Evolutionary conservation across 1,140 invertebrate species (phyloP).

Genomic region (Brachionus plicatilis): DNA sequence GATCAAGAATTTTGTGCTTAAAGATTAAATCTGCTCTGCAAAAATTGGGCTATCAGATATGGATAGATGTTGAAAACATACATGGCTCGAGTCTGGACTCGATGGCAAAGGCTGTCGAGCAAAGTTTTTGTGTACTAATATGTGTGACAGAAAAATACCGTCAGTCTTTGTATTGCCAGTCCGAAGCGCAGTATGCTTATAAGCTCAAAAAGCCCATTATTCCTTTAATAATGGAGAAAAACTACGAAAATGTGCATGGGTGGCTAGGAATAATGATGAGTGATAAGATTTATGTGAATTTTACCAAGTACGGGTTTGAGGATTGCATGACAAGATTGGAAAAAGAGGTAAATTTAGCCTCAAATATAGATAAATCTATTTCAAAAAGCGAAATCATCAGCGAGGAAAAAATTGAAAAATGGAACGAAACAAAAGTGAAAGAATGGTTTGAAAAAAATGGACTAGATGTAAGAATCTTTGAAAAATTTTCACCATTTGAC

Average conservation of each 20-base stretch:
- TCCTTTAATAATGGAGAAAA: constrained; percentile 47
- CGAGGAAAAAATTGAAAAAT: not conserved
- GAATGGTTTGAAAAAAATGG: constrained; percentile 17
- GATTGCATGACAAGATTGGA: constrained; percentile 5
- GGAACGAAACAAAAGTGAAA: not conserved
- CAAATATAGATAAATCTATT: not conserved
- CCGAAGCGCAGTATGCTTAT: constrained; percentile 52
- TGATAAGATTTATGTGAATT: constrained; percentile 48
- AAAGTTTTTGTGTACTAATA: constrained; percentile 48
- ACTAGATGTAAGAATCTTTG: not conserved
- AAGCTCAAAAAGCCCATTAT: constrained; percentile 48
- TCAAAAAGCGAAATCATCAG: not conserved
- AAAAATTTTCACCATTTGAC: not conserved
- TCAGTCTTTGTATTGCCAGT: constrained; percentile 49
- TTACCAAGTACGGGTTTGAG: constrained; percentile 14
- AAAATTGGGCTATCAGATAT: not conserved
- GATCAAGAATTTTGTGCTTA: not conserved
- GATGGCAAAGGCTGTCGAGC: constrained; percentile 54
- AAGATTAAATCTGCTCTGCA: not conserved
- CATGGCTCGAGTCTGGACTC: constrained; percentile 48
- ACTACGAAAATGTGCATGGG: constrained; percentile 47
- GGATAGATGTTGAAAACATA: constrained; percentile 45
- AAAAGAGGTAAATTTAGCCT: not conserved
- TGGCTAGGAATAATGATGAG: constrained; percentile 52
- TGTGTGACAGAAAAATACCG: constrained; percentile 53